Evolutionary conservation across 2,797 vertebrate species (phyloP).

Genomic region (Chiroxiphia lanceolata): DNA sequence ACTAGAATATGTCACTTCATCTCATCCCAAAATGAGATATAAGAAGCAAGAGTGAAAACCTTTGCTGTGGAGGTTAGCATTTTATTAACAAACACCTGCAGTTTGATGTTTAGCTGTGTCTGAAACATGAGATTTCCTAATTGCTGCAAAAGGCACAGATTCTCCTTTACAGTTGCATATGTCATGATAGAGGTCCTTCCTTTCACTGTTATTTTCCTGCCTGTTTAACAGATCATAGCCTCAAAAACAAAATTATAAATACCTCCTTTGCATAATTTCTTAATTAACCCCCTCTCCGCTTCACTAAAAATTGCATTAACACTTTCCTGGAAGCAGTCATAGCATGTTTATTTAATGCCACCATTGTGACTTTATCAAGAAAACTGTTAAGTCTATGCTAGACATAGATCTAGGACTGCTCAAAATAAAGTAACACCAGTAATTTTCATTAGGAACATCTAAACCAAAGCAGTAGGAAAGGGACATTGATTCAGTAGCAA

Average conservation of each 20-base stretch:
- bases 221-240: background rate
- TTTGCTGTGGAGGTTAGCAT: background rate
- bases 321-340: background rate
- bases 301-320: background rate
- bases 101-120: background rate
- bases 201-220: background rate
- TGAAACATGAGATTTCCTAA: background rate
- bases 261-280: background rate
- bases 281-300: slow-evolving; percentile 9
- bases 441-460: background rate
- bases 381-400: background rate
- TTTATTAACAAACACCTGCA: slow-evolving; percentile 30
- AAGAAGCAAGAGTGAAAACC: background rate
- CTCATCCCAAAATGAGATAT: background rate
- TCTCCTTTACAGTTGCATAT: background rate
- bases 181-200: background rate
- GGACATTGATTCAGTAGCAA: background rate
- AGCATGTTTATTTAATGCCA: background rate
- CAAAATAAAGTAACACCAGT: background rate
- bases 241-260: background rate
- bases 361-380: background rate
- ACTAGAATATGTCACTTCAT: background rate
- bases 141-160: background rate
- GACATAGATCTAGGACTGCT: background rate
- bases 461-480: background rate